Evolutionary conservation across 2,888 invertebrate species (phyloP).

Genomic region (Stenchaetothrips biformis): DNA sequence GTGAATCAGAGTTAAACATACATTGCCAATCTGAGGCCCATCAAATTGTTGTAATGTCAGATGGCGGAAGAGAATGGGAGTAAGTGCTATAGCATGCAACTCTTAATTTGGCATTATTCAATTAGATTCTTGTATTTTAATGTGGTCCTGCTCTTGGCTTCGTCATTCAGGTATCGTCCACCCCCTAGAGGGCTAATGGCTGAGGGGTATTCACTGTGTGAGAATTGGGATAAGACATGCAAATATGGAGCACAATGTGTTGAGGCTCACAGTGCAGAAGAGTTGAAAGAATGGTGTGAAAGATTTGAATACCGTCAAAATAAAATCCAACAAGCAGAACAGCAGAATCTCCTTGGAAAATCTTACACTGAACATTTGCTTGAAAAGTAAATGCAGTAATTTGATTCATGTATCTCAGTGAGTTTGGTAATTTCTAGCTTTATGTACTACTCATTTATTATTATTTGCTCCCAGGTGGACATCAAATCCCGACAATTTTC

Average conservation of each 20-base stretch:
- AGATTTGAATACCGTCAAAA: slow-evolving; percentile 62
- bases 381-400: slow-evolving; percentile 47
- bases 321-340: slow-evolving; percentile 59
- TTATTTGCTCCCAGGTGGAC: slow-evolving; percentile 48
- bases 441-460: background rate
- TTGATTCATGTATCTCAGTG: background rate
- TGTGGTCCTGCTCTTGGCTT: background rate
- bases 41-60: slow-evolving; percentile 62
- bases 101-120: slow-evolving; percentile 33
- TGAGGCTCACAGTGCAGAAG: slow-evolving; percentile 66
- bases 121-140: too few species aligned
- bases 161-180: slow-evolving; percentile 54
- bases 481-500: slow-evolving; percentile 57
- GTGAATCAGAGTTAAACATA: slow-evolving; percentile 52
- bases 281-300: slow-evolving; percentile 68
- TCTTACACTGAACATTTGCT: slow-evolving; percentile 58
- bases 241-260: slow-evolving; percentile 67
- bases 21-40: slow-evolving; percentile 61
- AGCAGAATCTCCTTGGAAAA: slow-evolving; percentile 61
- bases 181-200: slow-evolving; percentile 63
- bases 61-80: slow-evolving; percentile 63
- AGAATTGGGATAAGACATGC: slow-evolving; percentile 54
- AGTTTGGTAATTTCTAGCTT: background rate
- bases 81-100: slow-evolving; percentile 57
- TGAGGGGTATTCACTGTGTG: slow-evolving; percentile 61